Evolutionary conservation across 2,113 vertebrate genomes (phyloP).

Genomic region (Anser brachyrhynchus): DNA sequence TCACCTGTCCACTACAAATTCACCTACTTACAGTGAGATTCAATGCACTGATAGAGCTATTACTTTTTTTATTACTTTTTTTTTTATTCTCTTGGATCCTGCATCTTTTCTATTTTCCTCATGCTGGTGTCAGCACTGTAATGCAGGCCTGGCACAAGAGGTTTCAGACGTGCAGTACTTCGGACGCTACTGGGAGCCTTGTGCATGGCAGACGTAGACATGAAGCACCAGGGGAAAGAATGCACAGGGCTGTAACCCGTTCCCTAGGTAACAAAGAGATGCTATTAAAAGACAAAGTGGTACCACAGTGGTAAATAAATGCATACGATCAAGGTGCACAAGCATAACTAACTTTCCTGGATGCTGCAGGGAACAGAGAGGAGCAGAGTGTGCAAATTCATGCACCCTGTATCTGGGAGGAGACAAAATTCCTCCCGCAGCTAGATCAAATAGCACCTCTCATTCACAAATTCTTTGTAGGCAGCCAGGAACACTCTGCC

Average conservation of each 20-base stretch:
- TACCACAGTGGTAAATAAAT: background rate
- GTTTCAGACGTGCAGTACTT: background rate
- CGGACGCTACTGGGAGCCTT: background rate
- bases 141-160: background rate
- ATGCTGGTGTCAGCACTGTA: background rate
- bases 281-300: background rate
- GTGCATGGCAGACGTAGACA: background rate
- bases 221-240: background rate
- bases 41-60: background rate
- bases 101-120: background rate
- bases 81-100: background rate
- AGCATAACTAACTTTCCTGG: background rate
- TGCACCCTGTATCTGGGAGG: background rate
- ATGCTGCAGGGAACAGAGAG: background rate
- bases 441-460: background rate
- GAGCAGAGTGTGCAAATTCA: background rate
- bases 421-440: background rate
- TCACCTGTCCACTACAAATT: background rate
- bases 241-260: background rate
- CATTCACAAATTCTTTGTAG: background rate
- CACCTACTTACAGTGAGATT: background rate
- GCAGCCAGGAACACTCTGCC: background rate
- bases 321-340: background rate
- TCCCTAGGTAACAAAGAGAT: constrained; percentile 35
- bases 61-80: background rate